phyloP scores from a whole-genome alignment of 2,113 vertebrate species.

The Plecturocebus donacophilus region DNA sequence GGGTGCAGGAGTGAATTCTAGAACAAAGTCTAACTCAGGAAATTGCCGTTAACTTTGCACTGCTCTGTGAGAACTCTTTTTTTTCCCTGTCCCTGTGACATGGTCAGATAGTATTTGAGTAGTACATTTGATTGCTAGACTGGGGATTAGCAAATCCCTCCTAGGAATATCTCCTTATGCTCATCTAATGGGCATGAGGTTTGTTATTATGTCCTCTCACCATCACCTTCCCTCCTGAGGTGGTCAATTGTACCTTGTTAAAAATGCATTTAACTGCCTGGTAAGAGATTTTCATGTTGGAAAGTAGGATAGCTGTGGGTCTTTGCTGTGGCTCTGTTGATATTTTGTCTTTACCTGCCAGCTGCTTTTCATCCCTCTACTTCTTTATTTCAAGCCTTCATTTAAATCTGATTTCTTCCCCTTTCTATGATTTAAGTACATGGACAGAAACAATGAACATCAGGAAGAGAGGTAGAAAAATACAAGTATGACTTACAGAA shows the following conservation, averaged over 20 bases:
- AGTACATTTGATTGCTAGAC: not conserved
- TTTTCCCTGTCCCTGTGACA: not conserved
- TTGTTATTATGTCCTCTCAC: not conserved
- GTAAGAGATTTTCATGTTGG: not conserved
- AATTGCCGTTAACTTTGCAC: not conserved
- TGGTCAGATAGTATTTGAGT: not conserved
- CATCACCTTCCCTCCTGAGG: not conserved
- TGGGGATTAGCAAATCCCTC: not conserved
- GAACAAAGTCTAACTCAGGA: not conserved
- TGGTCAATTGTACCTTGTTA: not conserved
- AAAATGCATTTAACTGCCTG: not conserved
- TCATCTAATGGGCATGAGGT: not conserved
- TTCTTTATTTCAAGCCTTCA: not conserved
- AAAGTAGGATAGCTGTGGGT: not conserved
- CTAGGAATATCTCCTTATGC: not conserved
- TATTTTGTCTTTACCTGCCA: not conserved
- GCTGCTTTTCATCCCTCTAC: not conserved
- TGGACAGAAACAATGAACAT: not conserved
- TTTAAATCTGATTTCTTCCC: slow-evolving; percentile 18
- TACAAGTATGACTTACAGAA: not conserved
- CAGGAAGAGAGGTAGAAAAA: not conserved
- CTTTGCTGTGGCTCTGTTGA: not conserved
- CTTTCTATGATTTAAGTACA: not conserved
- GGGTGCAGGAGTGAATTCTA: not conserved
- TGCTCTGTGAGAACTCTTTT: not conserved